Conservation (phyloP, 2,888 invertebrate species). For the Apamea monoglypha region DNA sequence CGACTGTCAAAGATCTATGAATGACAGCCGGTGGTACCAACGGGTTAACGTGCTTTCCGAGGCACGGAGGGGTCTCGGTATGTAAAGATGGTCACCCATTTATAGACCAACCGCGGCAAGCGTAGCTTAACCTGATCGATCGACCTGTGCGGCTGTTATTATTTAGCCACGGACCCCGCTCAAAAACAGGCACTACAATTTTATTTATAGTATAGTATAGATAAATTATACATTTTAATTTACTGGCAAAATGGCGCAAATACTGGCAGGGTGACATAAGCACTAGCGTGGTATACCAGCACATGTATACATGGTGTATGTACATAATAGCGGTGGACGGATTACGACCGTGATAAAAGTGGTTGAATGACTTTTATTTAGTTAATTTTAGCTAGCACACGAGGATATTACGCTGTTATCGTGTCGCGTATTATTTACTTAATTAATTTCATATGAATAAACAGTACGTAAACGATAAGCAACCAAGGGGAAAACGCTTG, state of each 20-base stretch:
- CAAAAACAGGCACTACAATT: too few relatives aligned
- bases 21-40: too few relatives aligned
- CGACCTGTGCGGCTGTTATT: too few relatives aligned
- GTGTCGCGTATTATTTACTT: conserved; percentile 8
- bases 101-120: too few relatives aligned
- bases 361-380: background rate
- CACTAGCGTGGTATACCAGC: background rate
- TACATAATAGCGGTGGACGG: background rate
- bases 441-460: conserved; percentile 7
- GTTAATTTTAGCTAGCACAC: background rate
- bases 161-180: too few relatives aligned
- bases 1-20: too few relatives aligned
- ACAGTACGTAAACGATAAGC: background rate
- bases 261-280: background rate
- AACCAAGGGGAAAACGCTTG: background rate
- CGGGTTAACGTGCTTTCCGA: too few relatives aligned
- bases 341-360: background rate
- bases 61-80: too few relatives aligned
- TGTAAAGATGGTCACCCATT: too few relatives aligned
- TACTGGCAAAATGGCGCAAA: background rate
- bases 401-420: background rate
- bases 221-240: background rate
- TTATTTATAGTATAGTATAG: too few relatives aligned
- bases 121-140: too few relatives aligned
- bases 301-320: background rate